phyloP scores from a whole-genome alignment of 53 echinoderm and acorn worm species.

The Pentamera pediparva region DNA sequence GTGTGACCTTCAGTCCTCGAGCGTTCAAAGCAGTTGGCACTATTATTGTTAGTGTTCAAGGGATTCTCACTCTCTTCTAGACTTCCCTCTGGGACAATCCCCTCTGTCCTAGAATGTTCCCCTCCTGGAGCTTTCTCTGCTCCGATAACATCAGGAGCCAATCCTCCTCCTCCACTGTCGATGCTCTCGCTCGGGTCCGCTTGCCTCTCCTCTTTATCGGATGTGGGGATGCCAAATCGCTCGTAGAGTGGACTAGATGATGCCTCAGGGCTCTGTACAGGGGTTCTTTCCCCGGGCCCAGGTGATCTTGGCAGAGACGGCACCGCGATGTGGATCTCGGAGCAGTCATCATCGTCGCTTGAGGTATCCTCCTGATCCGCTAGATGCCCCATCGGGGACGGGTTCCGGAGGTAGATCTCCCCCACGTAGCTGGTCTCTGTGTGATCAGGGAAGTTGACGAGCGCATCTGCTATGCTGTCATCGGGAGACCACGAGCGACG shows the following conservation, averaged over 20 bases:
- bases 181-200: not conserved
- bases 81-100: not conserved
- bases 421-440: slow-evolving; percentile 29
- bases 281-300: no score
- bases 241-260: no score
- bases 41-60: slow-evolving; percentile 86
- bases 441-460: slow-evolving; percentile 33
- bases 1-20: slow-evolving; percentile 15
- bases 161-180: not conserved
- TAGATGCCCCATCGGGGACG: slow-evolving; percentile 1
- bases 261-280: not conserved
- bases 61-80: not conserved
- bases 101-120: not conserved
- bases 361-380: not conserved
- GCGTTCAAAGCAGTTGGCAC: slow-evolving; percentile 54
- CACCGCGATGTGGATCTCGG: slow-evolving; percentile 50
- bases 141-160: no score
- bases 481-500: slow-evolving; percentile 71
- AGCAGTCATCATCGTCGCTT: slow-evolving; percentile 43
- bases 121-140: no score
- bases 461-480: slow-evolving; percentile 42
- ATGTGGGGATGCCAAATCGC: not conserved
- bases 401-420: not conserved
- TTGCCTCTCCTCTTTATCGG: not conserved
- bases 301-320: slow-evolving; percentile 15